phyloP scores from a whole-genome alignment of 2,797 vertebrate species.

The Bovichtus diacanthus region DNA sequence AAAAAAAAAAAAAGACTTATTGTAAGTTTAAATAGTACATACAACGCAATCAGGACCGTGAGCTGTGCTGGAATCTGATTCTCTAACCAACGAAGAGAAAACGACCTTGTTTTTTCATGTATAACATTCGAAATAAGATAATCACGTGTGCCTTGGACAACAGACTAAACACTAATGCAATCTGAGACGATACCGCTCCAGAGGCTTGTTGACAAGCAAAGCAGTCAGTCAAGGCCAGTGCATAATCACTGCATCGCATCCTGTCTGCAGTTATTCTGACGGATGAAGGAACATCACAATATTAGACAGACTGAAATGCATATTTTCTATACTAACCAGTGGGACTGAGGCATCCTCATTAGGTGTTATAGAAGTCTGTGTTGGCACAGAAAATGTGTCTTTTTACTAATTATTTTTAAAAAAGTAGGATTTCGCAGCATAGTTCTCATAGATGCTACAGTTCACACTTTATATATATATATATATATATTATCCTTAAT shows the following conservation, averaged over 20 bases:
- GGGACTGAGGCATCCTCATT: not conserved
- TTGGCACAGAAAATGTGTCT: not conserved
- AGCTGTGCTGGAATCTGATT: not conserved
- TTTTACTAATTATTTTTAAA: not conserved
- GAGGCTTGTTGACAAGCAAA: constrained; percentile 14
- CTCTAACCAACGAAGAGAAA: constrained; percentile 1
- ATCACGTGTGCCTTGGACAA: not conserved
- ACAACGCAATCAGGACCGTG: not conserved
- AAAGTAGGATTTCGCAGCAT: not conserved
- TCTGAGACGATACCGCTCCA: not conserved
- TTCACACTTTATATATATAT: not conserved
- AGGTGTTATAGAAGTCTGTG: not conserved
- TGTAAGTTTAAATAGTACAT: not conserved
- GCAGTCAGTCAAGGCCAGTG: not conserved
- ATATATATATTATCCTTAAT: not conserved
- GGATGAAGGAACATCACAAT: not conserved
- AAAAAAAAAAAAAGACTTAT: constrained; percentile 1
- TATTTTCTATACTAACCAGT: not conserved
- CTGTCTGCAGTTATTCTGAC: not conserved
- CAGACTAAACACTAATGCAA: not conserved
- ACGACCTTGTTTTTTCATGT: not conserved
- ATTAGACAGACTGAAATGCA: not conserved
- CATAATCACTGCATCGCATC: not conserved
- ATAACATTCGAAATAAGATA: not conserved
- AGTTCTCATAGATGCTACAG: not conserved